Evolutionary conservation across 2,797 vertebrate genomes (phyloP).

Genomic region (Clamator glandarius): DNA sequence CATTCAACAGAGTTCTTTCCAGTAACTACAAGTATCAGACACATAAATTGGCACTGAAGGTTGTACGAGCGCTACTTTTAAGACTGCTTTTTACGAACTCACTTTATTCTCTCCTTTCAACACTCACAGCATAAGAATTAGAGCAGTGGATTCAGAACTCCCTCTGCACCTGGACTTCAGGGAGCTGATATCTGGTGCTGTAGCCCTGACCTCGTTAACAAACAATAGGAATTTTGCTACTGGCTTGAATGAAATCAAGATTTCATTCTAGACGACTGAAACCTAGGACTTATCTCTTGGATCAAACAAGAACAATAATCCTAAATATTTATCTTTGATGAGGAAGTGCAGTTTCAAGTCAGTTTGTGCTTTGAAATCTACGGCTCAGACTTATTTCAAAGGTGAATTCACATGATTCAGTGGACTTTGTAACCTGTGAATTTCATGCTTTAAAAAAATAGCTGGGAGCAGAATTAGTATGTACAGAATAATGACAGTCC

Average conservation of each 20-base stretch:
- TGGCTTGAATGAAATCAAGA: constrained; percentile 57
- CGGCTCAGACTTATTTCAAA: constrained; percentile 35
- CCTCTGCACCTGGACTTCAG: constrained; percentile 20
- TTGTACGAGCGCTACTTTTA: background rate
- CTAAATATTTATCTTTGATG: constrained; percentile 65
- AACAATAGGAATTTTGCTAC: constrained; percentile 59
- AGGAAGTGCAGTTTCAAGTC: constrained; percentile 43
- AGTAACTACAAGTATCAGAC: background rate
- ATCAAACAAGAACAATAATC: constrained; percentile 54
- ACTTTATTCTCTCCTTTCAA: background rate
- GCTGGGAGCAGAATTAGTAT: constrained; percentile 62
- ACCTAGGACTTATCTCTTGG: constrained; percentile 21
- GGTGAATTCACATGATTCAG: constrained; percentile 34
- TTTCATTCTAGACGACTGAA: constrained; percentile 27
- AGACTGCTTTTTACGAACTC: background rate
- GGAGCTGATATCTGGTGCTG: constrained; percentile 15
- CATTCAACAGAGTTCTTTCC: background rate
- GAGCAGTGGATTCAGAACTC: constrained; percentile 10
- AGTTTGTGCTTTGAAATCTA: constrained; percentile 48
- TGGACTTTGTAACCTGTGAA: constrained; percentile 40
- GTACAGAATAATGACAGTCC: constrained; percentile 47
- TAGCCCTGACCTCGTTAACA: constrained; percentile 38
- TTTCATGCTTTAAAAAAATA: constrained; percentile 46
- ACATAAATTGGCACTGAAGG: background rate
- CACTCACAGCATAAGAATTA: background rate